Evolutionary conservation across 2,888 invertebrate species (phyloP), one percentile per base, ranked within the genome.

Genomic region (Thereva unica): DNA sequence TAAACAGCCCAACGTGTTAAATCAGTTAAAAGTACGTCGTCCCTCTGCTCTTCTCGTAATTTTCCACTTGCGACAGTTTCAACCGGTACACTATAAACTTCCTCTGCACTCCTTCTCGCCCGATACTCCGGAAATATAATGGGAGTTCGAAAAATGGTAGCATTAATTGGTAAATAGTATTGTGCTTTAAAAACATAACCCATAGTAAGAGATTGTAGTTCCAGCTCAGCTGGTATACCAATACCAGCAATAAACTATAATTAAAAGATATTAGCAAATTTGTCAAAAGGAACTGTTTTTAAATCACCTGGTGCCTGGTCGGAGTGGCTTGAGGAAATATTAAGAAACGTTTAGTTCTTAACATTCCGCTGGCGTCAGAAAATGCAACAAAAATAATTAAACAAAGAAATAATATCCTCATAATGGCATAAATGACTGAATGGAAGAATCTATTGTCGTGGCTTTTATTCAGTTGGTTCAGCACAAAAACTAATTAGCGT

Each of bases 1-100:
- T 86, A 87, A 23, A 85, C 81, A 50, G 84, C 76, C 67, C 81
- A 81, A 72, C 86, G 82, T 42, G 84, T 49, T 6, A 47, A 8
- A 40, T 53, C 6, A 38, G 4, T 37, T 49, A 10, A n/a, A n/a
- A 2, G 49, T 9, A 10, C 10, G 12, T 41, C n/a, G 2, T 4
- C 5, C 12, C 34, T 12, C 7, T 41, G 41, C 23, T 10, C 1
- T 55, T 3, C 8, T 5, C 23, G 9, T 12, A 57, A 35, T 34
- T 57, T 7, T 3, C 10, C 8, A n/a, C 45, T 35, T 41, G 38
- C 6, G 10, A 49, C 6, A 10, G 5, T 52, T 12, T 23, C 23
- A 23, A 23, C 23, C 2, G 23, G 6, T 23, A 23, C 47, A n/a
- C 4, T n/a, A 47, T 47, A 47, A 12, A 49, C 55, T 5, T 12